Conservation (phyloP, 2,113 vertebrate species). For the Potamarius usumacintae region DNA sequence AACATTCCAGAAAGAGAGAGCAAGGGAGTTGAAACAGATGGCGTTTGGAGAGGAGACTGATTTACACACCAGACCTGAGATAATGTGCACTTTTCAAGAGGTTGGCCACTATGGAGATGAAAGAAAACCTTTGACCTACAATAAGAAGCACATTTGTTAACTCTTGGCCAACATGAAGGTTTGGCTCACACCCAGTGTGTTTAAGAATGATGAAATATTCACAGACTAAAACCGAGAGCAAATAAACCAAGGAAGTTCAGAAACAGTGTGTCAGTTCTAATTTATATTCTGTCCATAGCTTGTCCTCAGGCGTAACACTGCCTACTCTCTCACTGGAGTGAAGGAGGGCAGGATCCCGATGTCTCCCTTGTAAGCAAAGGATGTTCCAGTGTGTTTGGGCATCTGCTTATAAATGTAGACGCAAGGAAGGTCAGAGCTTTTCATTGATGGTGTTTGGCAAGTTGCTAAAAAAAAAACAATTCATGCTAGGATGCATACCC, state of each 20-base stretch:
- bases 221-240: neutral
- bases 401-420: slow-evolving; percentile 24
- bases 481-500: neutral
- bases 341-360: neutral
- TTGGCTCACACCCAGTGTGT: slow-evolving; percentile 13
- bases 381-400: slow-evolving; percentile 6
- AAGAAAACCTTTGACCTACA: slow-evolving; percentile 29
- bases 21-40: slow-evolving; percentile 36
- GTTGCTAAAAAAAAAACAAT: neutral
- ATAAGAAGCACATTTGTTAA: slow-evolving; percentile 19
- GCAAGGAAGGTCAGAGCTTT: neutral
- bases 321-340: neutral
- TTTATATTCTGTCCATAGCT: slow-evolving; percentile 19
- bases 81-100: slow-evolving; percentile 20
- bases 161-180: neutral
- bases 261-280: neutral
- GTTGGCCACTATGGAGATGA: neutral
- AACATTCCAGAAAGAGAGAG: neutral
- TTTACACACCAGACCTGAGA: slow-evolving; percentile 23
- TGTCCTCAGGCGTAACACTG: neutral
- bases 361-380: neutral
- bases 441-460: neutral
- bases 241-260: neutral
- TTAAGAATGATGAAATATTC: neutral
- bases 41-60: slow-evolving; percentile 12